Base-by-base conservation (phyloP, 2,113 vertebrate species). In the Oryzias melastigma region DNA sequence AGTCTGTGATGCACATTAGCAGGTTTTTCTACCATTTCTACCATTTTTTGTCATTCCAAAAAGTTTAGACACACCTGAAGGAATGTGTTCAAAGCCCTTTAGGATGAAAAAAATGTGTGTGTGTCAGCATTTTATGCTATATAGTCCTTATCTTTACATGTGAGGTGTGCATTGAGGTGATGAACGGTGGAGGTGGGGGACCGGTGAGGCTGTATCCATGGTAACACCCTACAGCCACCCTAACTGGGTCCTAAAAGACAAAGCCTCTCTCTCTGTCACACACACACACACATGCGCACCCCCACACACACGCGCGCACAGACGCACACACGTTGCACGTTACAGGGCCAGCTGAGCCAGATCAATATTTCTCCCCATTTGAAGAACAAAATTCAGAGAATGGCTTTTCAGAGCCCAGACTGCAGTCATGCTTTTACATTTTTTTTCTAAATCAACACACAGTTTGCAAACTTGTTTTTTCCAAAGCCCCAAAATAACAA, bases 321-420 rank as follows among this genome's bases (percentile, higher is more conserved):
- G 71, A 84, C 71, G 74, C 75, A 75, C 12, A 15, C 75, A 73
- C 65, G 85, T 84, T 83, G 80, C 90, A 91, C 92, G 90, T 80
- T 85, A 71, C 73, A 92, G 92, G 92, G 92, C 93, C 93, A 94
- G 93, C 94, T 98, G 94, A 95, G 95, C 93, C 95, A 93, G 95
- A 98, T 98, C 96, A 95, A 97, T 98, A 97, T 92, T 94, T 93
- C 92, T 95, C 93, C 93, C 93, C 95, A 97, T 97, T 97, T 96
- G 95, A 94, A 96, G 95, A 97, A 94, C 93, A 94, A 95, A 96
- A 95, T 94, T 96, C 94, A 95, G 93, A 95, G 95, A 94, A 95
- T 93, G 92, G 93, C 91, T 94, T 94, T 95, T 94, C 93, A 95
- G 93, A 93, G 85, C 92, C 89, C 91, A 93, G 91, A 90, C 89